Conservation (phyloP, 2,888 invertebrate genomes). For the Eupithecia pulchellata region DNA sequence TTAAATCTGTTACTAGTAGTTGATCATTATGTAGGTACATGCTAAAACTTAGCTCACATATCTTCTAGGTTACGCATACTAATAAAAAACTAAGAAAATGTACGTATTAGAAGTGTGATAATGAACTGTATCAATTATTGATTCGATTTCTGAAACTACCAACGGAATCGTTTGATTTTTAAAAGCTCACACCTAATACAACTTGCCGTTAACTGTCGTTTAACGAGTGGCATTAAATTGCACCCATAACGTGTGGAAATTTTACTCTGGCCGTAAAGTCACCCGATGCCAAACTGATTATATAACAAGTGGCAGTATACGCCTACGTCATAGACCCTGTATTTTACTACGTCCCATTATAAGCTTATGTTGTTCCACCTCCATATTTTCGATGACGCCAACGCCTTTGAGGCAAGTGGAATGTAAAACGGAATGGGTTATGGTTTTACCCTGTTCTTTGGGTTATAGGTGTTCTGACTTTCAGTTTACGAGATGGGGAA, state of each 20-base stretch:
- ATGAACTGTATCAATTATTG: not conserved
- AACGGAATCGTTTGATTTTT: not conserved
- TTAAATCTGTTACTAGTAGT: no score
- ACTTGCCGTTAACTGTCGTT: not conserved
- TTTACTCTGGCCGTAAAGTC: conserved; percentile 24
- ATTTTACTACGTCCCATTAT: conserved; percentile 10
- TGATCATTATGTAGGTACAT: no score
- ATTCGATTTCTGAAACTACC: not conserved
- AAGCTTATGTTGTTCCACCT: not conserved
- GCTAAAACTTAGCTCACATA: no score
- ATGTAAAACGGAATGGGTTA: conserved; percentile 8
- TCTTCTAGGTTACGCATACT: no score
- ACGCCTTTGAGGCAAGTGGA: conserved; percentile 6
- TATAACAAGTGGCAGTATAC: conserved; percentile 15
- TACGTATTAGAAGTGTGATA: not conserved
- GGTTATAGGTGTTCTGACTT: not conserved
- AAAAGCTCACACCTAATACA: not conserved
- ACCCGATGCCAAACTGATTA: conserved; percentile 33
- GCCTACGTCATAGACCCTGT: conserved; percentile 5
- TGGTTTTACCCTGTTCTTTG: conserved; percentile 4
- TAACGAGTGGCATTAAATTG: conserved; percentile 13
- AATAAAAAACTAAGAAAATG: no score
- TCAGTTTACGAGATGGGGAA: not conserved
- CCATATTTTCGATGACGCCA: conserved; percentile 3
- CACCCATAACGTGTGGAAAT: conserved; percentile 28